Percentiles rank a stretch among this genome's conserved stretches.
These are phyloP conservation scores for Lepus oiostolus DNA, from an alignment of 2,797 vertebrate species.

Conservation along the genomic window DNA sequence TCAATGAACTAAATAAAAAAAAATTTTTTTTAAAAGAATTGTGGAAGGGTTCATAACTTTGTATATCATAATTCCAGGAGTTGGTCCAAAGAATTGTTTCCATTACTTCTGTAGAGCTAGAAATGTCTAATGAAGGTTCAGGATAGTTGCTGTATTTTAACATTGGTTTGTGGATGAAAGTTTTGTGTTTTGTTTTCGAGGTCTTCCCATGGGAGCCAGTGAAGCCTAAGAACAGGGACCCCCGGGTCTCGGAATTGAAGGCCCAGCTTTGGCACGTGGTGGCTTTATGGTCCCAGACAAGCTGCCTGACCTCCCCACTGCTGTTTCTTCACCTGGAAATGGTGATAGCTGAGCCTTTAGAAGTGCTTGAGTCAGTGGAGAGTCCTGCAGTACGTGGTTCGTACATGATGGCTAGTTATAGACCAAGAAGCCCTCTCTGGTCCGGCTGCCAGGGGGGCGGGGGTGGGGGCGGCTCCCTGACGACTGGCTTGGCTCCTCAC, in stretches of 20 bases:
- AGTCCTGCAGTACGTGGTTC: not conserved
- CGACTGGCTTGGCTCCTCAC: not conserved
- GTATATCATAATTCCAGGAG: not conserved
- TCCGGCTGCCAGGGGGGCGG: not conserved
- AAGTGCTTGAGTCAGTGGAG: not conserved
- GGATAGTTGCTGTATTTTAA: not conserved
- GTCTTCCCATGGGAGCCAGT: not conserved
- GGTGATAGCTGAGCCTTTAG: not conserved
- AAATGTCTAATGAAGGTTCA: not conserved
- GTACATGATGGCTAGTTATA: not conserved
- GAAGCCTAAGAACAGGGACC: not conserved
- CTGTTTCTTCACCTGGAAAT: not conserved
- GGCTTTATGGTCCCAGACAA: not conserved
- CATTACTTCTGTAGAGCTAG: not conserved
- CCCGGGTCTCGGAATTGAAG: not conserved
- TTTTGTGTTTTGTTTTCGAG: not conserved
- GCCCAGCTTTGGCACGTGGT: not conserved
- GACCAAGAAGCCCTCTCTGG: not conserved
- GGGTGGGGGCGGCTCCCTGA: rapidly evolving
- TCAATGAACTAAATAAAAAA: too few species aligned
- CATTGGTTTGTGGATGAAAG: not conserved
- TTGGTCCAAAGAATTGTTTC: not conserved
- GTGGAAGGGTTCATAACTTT: not conserved
- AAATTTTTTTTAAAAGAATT: not conserved
- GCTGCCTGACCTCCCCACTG: not conserved